These are phyloP conservation scores for Callyntrura guangdongensis DNA, from an alignment of 2,888 invertebrate genomes.

Conservation along the genomic window DNA sequence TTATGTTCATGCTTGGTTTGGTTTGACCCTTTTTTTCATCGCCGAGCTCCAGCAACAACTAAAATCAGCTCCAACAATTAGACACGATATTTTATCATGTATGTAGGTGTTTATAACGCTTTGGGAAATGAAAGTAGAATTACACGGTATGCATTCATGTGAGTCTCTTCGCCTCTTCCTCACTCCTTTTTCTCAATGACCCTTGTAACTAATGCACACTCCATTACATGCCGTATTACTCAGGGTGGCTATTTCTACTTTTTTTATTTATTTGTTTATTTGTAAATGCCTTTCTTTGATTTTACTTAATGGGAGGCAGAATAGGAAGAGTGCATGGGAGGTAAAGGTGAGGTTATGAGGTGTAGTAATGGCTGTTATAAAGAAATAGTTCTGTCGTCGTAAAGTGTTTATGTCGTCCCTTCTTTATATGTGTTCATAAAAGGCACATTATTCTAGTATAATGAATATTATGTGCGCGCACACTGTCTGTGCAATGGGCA, in stretches of 20 bases:
- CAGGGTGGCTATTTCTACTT: constrained; percentile 46
- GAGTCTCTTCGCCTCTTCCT: neutral
- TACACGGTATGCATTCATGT: neutral
- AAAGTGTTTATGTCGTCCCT: constrained; percentile 10
- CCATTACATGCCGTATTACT: constrained; percentile 68
- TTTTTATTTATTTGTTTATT: constrained; percentile 67
- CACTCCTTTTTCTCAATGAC: constrained; percentile 62
- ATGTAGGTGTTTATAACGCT: neutral
- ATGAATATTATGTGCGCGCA: neutral
- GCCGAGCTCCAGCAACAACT: neutral
- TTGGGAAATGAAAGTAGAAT: neutral
- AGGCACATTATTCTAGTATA: neutral
- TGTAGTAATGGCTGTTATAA: neutral
- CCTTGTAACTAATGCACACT: constrained; percentile 70
- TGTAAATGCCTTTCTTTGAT: constrained; percentile 49
- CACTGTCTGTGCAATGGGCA: neutral
- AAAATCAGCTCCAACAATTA: neutral
- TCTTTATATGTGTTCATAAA: neutral
- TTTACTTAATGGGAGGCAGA: constrained; percentile 42
- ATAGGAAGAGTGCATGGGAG: constrained; percentile 60
- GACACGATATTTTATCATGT: neutral
- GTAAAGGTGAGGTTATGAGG: constrained; percentile 4
- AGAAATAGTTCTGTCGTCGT: constrained; percentile 16
- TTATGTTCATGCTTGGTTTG: neutral
- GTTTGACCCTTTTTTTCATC: neutral